Conservation (phyloP, 2,888 invertebrate genomes). For the Leptinotarsa haldemani region DNA sequence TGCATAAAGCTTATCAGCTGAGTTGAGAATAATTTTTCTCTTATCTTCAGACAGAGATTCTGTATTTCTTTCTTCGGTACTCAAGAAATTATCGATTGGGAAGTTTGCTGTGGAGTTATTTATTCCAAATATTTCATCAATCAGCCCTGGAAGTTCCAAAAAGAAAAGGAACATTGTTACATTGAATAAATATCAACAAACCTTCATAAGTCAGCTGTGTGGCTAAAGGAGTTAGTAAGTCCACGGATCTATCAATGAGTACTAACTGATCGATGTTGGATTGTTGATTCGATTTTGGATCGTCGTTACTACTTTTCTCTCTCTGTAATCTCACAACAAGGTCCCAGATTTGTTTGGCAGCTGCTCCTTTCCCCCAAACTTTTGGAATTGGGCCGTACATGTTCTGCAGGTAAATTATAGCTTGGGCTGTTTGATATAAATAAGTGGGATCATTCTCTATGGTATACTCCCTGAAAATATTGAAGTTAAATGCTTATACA, state of each 20-base stretch:
- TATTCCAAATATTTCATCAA: slow-evolving; percentile 95
- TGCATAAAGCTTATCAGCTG: slow-evolving; percentile 87
- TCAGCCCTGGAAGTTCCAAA: slow-evolving; percentile 70
- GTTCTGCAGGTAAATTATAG: slow-evolving; percentile 86
- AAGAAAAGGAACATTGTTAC: background rate
- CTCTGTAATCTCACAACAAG: slow-evolving; percentile 79
- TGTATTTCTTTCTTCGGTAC: slow-evolving; percentile 73
- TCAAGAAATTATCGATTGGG: slow-evolving; percentile 86
- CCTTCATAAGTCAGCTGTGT: slow-evolving; percentile 97
- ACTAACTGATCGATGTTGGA: slow-evolving; percentile 85
- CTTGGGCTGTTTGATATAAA: slow-evolving; percentile 88
- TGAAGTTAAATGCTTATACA: no score
- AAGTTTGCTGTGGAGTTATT: slow-evolving; percentile 83
- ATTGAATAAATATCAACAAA: slow-evolving; percentile 21
- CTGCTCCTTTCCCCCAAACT: slow-evolving; percentile 87
- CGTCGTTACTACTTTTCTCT: slow-evolving; percentile 70
- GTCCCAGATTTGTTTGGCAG: slow-evolving; percentile 90
- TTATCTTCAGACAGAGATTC: slow-evolving; percentile 74
- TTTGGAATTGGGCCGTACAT: slow-evolving; percentile 90
- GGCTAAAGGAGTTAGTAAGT: slow-evolving; percentile 90
- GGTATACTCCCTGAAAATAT: slow-evolving; percentile 77
- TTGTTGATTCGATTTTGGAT: slow-evolving; percentile 51
- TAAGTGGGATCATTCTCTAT: slow-evolving; percentile 91
- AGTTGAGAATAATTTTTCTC: slow-evolving; percentile 85
- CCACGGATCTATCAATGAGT: slow-evolving; percentile 89